A percentile compares a stretch with the other conserved stretches of the same genome.
Evolutionary conservation across 2,888 invertebrate genomes (phyloP).

Genomic region (Notodromas monacha): DNA sequence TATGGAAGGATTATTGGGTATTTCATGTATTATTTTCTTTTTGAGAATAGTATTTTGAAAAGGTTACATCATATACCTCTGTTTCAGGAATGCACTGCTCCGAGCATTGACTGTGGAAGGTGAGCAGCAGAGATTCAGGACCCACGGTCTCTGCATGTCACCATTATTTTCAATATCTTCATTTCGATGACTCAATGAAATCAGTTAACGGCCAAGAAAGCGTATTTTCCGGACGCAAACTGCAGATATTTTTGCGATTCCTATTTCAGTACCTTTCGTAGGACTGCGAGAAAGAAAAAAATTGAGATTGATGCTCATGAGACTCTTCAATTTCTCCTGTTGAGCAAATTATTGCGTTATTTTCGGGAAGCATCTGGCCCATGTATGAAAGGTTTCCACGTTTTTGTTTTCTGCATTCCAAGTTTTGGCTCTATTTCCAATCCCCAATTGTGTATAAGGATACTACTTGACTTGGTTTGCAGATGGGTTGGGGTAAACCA

Average conservation of each 20-base stretch:
- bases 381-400: no score
- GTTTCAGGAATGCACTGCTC: constrained; percentile 29
- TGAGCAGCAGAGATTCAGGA: constrained; percentile 34
- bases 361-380: constrained; percentile 73
- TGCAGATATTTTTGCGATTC: neutral
- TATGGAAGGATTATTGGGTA: no score
- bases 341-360: no score
- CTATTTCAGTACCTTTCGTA: no score
- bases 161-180: constrained; percentile 97
- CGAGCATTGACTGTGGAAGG: constrained; percentile 70
- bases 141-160: constrained; percentile 83
- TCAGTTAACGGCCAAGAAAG: constrained; percentile 96
- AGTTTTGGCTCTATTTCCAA: no score
- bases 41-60: neutral
- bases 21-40: neutral
- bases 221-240: constrained; percentile 35
- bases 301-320: neutral
- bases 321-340: constrained; percentile 1
- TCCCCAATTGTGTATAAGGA: no score
- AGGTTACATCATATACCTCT: no score
- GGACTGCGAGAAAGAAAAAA: no score
- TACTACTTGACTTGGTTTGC: no score
- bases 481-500: no score
- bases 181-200: constrained; percentile 99
- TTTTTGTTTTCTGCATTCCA: no score